Percentiles rank a stretch among this genome's conserved stretches.
Evolutionary conservation across 2,888 invertebrate genomes (phyloP).

Genomic region (Stegana nigrithorax): DNA sequence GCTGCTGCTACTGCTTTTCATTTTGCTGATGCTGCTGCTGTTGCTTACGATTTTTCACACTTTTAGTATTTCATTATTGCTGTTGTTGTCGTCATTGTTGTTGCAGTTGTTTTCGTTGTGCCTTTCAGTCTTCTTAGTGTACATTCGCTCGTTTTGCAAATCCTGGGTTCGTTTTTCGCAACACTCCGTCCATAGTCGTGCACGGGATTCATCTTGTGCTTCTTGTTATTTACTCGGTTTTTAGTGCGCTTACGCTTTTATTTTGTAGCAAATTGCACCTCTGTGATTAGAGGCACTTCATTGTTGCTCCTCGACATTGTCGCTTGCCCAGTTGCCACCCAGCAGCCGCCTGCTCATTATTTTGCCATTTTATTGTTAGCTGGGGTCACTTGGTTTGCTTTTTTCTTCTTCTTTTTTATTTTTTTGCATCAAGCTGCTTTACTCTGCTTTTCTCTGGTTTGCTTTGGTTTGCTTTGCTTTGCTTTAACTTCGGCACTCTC

Average conservation of each 20-base stretch:
- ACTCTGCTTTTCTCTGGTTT: constrained; percentile 14
- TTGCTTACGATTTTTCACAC: constrained; percentile 51
- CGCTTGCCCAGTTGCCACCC: constrained; percentile 24
- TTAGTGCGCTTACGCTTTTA: not conserved
- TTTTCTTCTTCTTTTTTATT: constrained; percentile 7
- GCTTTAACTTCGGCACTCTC: too few relatives aligned
- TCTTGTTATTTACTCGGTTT: constrained; percentile 3
- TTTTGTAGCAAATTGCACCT: constrained; percentile 51
- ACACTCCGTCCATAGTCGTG: not conserved
- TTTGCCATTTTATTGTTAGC: constrained; percentile 44
- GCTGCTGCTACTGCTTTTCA: too few relatives aligned
- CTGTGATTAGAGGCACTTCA: constrained; percentile 58
- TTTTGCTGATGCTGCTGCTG: constrained; percentile 20
- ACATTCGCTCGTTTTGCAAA: not conserved
- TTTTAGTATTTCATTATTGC: constrained; percentile 54
- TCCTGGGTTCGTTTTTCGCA: not conserved
- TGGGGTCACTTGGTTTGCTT: constrained; percentile 22
- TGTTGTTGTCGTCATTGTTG: constrained; percentile 35
- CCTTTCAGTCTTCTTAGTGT: too few relatives aligned
- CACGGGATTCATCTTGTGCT: not conserved
- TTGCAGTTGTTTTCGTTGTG: not conserved
- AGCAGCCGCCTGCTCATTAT: constrained; percentile 29
- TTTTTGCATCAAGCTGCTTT: constrained; percentile 17
- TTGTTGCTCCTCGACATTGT: constrained; percentile 16
- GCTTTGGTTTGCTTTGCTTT: too few relatives aligned